Percentiles rank a stretch among this genome's conserved stretches.
phyloP scores from a whole-genome alignment of 2,113 vertebrate species.

The Petromus typicus region DNA sequence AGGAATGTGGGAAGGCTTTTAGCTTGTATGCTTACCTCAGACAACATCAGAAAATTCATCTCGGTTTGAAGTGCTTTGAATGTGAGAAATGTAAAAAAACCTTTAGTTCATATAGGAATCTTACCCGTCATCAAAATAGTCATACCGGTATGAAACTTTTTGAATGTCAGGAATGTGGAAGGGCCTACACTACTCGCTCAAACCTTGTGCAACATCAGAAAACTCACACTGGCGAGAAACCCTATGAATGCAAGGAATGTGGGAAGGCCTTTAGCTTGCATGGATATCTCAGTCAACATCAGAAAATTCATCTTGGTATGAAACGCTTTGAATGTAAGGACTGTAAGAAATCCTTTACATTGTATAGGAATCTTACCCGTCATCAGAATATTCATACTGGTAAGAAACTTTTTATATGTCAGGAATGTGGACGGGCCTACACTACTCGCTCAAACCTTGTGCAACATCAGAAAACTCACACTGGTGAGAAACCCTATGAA shows the following conservation, averaged over 20 bases:
- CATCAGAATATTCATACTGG: conserved; percentile 29
- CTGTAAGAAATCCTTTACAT: conserved; percentile 56
- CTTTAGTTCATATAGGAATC: conserved; percentile 55
- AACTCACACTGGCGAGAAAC: background rate
- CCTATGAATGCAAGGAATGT: conserved; percentile 64
- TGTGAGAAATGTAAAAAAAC: conserved; percentile 57
- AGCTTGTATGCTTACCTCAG: conserved; percentile 29
- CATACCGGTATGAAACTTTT: conserved; percentile 39
- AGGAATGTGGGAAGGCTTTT: conserved; percentile 47
- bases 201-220: conserved; percentile 66
- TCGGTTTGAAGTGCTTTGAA: conserved; percentile 18
- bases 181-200: conserved; percentile 37
- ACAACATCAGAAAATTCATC: conserved; percentile 57
- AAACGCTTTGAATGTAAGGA: conserved; percentile 54
- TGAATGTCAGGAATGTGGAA: conserved; percentile 53
- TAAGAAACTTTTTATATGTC: conserved; percentile 48
- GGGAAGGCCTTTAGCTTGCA: conserved; percentile 70
- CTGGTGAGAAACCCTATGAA: background rate
- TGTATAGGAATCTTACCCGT: conserved; percentile 52
- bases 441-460: conserved; percentile 60
- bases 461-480: conserved; percentile 50
- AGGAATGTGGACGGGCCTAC: conserved; percentile 47
- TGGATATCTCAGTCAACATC: conserved; percentile 72
- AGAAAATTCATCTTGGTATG: conserved; percentile 18
- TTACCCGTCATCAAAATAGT: conserved; percentile 25